Conservation (phyloP, 2,888 invertebrate genomes). For the Blastobasis lacticolella region DNA sequence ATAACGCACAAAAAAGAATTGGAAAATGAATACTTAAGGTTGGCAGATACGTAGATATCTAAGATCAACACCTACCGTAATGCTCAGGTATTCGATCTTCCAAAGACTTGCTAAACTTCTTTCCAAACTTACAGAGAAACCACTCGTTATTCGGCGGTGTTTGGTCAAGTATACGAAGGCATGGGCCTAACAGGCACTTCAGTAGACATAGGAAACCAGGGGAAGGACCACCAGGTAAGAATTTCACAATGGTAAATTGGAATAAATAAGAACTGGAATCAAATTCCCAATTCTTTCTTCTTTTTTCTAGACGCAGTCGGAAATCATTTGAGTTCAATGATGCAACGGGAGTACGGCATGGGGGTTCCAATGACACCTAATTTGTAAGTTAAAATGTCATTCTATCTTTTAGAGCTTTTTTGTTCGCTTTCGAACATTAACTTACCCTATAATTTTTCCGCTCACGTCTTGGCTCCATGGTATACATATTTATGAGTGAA, state of each 20-base stretch:
- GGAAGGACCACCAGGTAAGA: slow-evolving; percentile 45
- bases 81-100: no score
- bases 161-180: slow-evolving; percentile 93
- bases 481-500: no score
- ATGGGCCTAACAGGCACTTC: slow-evolving; percentile 69
- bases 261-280: background rate
- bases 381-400: slow-evolving; percentile 40
- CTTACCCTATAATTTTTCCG: no score
- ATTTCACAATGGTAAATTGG: background rate
- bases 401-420: background rate
- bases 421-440: background rate
- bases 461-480: no score
- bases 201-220: slow-evolving; percentile 50
- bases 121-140: slow-evolving; percentile 80
- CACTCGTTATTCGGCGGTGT: slow-evolving; percentile 97
- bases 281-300: background rate
- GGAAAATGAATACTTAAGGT: no score
- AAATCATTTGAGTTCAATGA: slow-evolving; percentile 68
- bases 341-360: slow-evolving; percentile 66
- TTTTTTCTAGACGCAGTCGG: slow-evolving; percentile 50
- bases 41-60: no score
- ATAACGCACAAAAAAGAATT: no score
- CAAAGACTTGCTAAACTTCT: no score
- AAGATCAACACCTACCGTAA: no score
- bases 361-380: slow-evolving; percentile 48